Evolutionary conservation across 2,797 vertebrate species (phyloP), one percentile per base, ranked within the genome.

Genomic region (Synanceia verrucosa): DNA sequence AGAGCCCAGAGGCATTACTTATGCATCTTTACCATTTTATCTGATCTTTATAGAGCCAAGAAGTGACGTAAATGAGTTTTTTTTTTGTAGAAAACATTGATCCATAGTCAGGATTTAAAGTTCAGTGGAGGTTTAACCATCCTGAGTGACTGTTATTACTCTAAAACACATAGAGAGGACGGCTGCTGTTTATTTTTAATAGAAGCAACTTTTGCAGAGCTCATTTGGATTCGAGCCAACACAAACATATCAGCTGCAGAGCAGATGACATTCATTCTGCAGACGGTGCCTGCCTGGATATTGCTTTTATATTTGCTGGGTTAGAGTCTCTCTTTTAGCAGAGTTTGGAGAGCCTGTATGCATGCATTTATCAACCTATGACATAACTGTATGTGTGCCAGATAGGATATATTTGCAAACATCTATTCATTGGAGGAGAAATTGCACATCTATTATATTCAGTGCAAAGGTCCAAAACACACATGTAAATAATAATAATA

Each of bases 241-340:
- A 65, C 70, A 85, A 90, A 77, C 81, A 65, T 23, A 71, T 87
- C 81, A 75, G 87, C 76, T 86, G 79, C 63, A 46, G 36, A 65
- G 80, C 84, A 77, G 75, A 87, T 71, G 62, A 76, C 75, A 59
- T 61, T 55, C 48, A 59, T 12, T 29, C 53, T 73, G 60, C 73
- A 80, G 75, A 81, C 46, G 75, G 41, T 29, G 59, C 24, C 60
- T 59, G 60, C 61, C 29, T 24, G 33, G 41, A 44, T 46, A 16
- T 59, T 59, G 60, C 61, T 31, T 24, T 29, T 46, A 44, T 46
- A 16, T 59, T 55, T 47, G 52, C 26, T 41, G 24, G 6, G 18
- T 78, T 28, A 13, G 51, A 62, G 57, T 21, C 9, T 9, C 5
- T 3, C 33, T 58, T 70, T 37, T 53, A 26, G 14, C 21, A 29